Evolutionary conservation across 1,140 invertebrate species (phyloP).

Genomic region (Drosophila santomea): DNA sequence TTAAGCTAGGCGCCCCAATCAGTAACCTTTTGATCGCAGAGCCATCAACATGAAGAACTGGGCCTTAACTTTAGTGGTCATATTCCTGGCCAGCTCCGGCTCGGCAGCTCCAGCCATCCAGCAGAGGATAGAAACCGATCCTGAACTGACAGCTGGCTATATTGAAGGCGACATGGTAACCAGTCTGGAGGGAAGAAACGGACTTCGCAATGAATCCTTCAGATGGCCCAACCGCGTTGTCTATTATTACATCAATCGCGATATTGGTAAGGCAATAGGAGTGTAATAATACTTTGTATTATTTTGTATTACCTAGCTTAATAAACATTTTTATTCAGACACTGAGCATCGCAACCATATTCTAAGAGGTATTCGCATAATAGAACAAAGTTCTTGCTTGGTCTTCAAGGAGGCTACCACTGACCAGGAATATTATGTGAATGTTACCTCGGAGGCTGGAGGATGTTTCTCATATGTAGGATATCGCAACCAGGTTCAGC

Average conservation of each 20-base stretch:
- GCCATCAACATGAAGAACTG: conserved; percentile 25
- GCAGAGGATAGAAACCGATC: conserved; percentile 50
- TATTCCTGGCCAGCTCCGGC: conserved; percentile 21
- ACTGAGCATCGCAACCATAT: conserved; percentile 59
- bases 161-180: conserved; percentile 69
- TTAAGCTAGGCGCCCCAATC: background rate
- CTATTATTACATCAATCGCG: conserved; percentile 86
- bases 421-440: conserved; percentile 77
- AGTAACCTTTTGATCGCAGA: conserved; percentile 18
- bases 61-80: background rate
- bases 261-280: conserved; percentile 48
- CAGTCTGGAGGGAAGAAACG: conserved; percentile 84
- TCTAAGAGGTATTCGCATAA: conserved; percentile 36
- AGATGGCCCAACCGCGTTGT: conserved; percentile 88
- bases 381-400: conserved; percentile 57
- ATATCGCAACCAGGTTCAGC: conserved; percentile 85
- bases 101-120: conserved; percentile 33
- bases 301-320: no score
- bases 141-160: conserved; percentile 63
- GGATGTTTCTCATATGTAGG: conserved; percentile 87
- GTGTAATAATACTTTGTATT: no score
- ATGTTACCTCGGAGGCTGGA: conserved; percentile 80
- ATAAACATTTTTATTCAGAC: conserved; percentile 27
- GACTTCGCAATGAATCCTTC: conserved; percentile 86
- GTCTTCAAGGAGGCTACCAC: conserved; percentile 49